phyloP scores from a whole-genome alignment of 2,888 invertebrate species.

The Euzetes globulus region DNA sequence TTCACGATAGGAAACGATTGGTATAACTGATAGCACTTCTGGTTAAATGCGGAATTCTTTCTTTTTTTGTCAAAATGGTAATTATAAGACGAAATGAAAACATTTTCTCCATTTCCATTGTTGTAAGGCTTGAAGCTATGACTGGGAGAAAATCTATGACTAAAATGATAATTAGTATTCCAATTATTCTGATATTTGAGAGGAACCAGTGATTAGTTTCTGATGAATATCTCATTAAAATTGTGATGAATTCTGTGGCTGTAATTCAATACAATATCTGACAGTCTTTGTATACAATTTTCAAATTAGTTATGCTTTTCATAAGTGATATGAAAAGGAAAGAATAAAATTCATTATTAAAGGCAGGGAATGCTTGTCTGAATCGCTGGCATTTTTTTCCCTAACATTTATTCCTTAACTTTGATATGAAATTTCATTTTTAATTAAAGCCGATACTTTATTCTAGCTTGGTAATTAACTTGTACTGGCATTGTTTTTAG shows the following conservation, averaged over 20 bases:
- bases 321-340: not conserved
- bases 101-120: not conserved
- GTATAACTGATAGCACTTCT: not conserved
- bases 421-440: not conserved
- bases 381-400: not conserved
- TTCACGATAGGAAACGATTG: not conserved
- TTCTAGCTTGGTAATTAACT: not conserved
- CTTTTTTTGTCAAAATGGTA: too few relatives aligned
- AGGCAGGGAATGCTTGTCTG: not conserved
- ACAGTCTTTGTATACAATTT: not conserved
- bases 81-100: not conserved
- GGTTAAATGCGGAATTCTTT: too few relatives aligned
- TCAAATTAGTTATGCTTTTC: not conserved
- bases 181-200: not conserved
- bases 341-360: not conserved
- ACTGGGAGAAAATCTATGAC: not conserved
- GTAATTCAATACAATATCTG: not conserved
- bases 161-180: slow-evolving; percentile 12
- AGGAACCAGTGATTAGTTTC: not conserved
- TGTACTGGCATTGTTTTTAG: not conserved
- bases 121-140: too few relatives aligned
- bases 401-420: not conserved
- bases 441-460: not conserved
- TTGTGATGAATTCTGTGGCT: not conserved
- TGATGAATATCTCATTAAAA: slow-evolving; percentile 12